Percentiles rank a stretch among this genome's conserved stretches.
phyloP scores from a whole-genome alignment of 2,113 vertebrate genomes.

The Silurus glanis region DNA sequence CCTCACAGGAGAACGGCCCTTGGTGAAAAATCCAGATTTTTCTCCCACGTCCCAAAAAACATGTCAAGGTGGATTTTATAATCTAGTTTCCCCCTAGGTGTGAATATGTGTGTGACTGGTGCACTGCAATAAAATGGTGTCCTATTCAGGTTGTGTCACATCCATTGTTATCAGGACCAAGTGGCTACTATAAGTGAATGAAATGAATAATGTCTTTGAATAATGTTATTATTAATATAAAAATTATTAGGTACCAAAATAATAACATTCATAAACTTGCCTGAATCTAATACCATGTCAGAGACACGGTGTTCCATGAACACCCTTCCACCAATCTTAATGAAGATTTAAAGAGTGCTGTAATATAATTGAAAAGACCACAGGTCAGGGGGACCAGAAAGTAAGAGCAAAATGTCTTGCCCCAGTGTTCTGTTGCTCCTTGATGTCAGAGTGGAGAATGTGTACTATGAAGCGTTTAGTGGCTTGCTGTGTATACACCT shows the following conservation, averaged over 20 bases:
- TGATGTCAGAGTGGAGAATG: slow-evolving; percentile 1
- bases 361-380: not conserved
- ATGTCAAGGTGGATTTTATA: not conserved
- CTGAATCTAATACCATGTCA: not conserved
- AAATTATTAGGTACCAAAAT: too few relatives aligned
- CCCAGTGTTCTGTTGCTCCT: not conserved
- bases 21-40: not conserved
- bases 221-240: too few relatives aligned
- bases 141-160: not conserved
- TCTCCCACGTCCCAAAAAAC: not conserved
- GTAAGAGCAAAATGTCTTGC: not conserved
- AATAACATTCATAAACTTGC: too few relatives aligned
- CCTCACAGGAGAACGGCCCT: not conserved
- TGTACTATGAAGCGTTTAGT: slow-evolving; percentile 58
- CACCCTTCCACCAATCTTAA: not conserved
- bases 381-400: not conserved
- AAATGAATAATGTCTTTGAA: too few relatives aligned
- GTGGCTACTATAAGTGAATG: not conserved
- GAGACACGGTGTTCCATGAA: not conserved
- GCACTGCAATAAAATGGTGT: not conserved
- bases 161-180: not conserved
- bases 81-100: not conserved
- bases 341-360: not conserved
- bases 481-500: slow-evolving; percentile 60
- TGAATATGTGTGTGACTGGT: not conserved